phyloP scores from a whole-genome alignment of 2,797 vertebrate species.

The Buceros bicornis region DNA sequence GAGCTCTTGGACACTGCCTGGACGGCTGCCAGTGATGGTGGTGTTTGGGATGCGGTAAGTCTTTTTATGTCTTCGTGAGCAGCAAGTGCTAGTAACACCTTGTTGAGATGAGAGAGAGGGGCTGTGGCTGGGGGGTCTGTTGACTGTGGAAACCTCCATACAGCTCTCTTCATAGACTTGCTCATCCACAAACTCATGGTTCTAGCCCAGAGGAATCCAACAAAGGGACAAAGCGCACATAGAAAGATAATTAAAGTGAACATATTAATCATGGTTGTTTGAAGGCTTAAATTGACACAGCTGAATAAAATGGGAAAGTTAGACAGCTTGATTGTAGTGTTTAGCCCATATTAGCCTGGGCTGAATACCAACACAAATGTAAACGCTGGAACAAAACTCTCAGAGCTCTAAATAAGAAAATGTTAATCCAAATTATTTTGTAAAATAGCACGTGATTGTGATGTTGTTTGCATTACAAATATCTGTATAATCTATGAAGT shows the following conservation, averaged over 20 bases:
- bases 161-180: slow-evolving; percentile 88
- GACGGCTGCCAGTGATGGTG: slow-evolving; percentile 79
- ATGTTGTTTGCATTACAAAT: slow-evolving; percentile 3
- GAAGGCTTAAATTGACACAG: slow-evolving; percentile 4
- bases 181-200: slow-evolving; percentile 94
- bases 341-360: slow-evolving; percentile 27
- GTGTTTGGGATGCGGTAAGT: slow-evolving; percentile 88
- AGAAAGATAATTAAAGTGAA: neutral
- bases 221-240: neutral
- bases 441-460: neutral
- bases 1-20: slow-evolving; percentile 91
- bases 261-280: neutral
- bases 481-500: neutral
- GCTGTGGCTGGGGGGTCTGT: slow-evolving; percentile 85
- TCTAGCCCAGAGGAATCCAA: slow-evolving; percentile 78
- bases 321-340: slow-evolving; percentile 27
- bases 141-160: slow-evolving; percentile 88
- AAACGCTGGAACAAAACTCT: neutral
- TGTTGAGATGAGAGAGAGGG: slow-evolving; percentile 89
- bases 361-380: slow-evolving; percentile 26
- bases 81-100: slow-evolving; percentile 89
- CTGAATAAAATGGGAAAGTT: slow-evolving; percentile 10
- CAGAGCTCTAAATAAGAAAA: neutral
- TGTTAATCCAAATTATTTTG: slow-evolving; percentile 41
- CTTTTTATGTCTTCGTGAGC: slow-evolving; percentile 88